Conservation (phyloP, 2,888 invertebrate species). For the Buathra laborator region DNA sequence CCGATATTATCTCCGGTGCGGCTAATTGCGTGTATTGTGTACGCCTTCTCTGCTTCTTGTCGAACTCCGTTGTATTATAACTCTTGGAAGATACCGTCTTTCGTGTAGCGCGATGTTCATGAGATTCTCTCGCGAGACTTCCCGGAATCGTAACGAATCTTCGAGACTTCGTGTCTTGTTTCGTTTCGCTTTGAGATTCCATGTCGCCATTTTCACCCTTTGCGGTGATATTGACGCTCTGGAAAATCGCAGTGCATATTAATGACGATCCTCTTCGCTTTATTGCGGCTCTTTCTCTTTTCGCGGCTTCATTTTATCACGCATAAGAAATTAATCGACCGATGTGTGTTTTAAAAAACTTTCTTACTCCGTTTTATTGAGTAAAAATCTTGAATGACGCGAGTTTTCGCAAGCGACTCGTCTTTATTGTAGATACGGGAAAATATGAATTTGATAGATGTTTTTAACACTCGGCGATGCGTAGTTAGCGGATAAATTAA, state of each 20-base stretch:
- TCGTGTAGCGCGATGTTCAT: constrained; percentile 24
- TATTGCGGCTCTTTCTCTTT: neutral
- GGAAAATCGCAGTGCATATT: neutral
- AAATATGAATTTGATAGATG: neutral
- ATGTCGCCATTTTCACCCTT: neutral
- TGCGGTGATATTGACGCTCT: neutral
- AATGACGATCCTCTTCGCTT: neutral
- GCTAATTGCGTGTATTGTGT: constrained; percentile 76
- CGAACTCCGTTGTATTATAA: constrained; percentile 22
- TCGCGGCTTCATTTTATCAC: neutral
- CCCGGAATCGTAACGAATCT: constrained; percentile 51
- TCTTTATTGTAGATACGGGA: too few species aligned
- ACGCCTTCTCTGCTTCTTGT: constrained; percentile 49
- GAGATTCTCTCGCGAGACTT: constrained; percentile 36
- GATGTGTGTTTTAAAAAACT: too few species aligned
- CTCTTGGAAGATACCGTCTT: neutral
- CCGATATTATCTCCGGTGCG: constrained; percentile 68
- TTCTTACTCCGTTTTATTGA: too few species aligned
- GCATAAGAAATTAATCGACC: too few species aligned
- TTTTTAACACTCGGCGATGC: neutral
- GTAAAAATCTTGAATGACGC: too few species aligned
- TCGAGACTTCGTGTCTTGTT: constrained; percentile 13
- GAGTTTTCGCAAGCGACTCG: too few species aligned
- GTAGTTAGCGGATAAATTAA: constrained; percentile 8
- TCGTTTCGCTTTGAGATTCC: constrained; percentile 2